Conservation (phyloP, 1,140 invertebrate species). For the Philaenus spumarius region DNA sequence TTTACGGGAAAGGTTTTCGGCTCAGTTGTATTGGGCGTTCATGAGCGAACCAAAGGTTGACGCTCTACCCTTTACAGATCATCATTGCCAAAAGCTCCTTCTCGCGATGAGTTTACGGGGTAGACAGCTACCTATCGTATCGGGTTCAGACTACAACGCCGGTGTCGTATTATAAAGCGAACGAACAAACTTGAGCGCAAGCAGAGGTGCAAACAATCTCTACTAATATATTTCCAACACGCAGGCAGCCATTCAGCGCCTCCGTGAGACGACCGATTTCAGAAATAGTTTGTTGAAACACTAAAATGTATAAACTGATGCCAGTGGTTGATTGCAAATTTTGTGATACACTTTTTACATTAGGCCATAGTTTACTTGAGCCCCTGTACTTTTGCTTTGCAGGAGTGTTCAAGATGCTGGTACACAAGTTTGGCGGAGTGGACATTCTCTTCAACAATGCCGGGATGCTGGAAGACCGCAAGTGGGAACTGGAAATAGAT, state of each 20-base stretch:
- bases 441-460: slow-evolving; percentile 69
- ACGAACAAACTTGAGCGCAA: background rate
- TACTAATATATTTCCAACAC: no score
- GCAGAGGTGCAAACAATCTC: no score
- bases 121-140: background rate
- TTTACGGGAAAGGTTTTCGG: no score
- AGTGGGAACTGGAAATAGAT: slow-evolving; percentile 65
- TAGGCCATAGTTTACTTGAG: background rate
- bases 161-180: background rate
- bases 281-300: no score
- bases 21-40: no score
- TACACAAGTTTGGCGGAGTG: slow-evolving; percentile 54
- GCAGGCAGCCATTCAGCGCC: no score
- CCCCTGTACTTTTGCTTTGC: background rate
- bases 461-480: slow-evolving; percentile 61
- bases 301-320: background rate
- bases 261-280: no score
- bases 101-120: background rate
- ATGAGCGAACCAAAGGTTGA: no score
- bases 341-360: background rate
- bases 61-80: no score
- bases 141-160: no score
- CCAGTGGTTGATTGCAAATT: background rate
- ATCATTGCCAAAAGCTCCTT: no score
- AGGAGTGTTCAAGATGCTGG: slow-evolving; percentile 9